Evolutionary conservation across 2,888 invertebrate species (phyloP), one percentile per base, ranked within the genome.

Genomic region (Ernsta delagoae): DNA sequence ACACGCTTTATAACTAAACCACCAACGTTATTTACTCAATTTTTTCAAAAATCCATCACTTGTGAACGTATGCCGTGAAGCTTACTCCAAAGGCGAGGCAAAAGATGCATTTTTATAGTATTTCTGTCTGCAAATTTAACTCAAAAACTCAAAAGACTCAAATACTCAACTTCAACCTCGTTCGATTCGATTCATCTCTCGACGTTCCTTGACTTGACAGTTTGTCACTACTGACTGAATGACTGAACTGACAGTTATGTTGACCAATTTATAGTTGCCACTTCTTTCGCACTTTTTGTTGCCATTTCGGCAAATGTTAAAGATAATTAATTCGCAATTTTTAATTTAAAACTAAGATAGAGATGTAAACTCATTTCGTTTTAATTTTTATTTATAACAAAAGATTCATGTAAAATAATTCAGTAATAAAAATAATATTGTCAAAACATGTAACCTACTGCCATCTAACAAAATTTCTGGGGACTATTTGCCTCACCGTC

Each of bases 401-500:
- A 56, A 36, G 1, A n/a, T 0, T 39, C 1, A n/a, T 36, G 11
- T 31, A n/a, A 31, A 54, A 54, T 54, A 11, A 76, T 78, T 75
- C 74, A 56, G 65, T 60, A 34, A 70, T 73, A 73, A 74, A 76
- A 73, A 41, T 4, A 54, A 45, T 39, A 59, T 67, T 53, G 57
- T 24, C 50, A 45, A 4, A n/a, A 56, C 4, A 34, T 12, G n/a
- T 5, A 0, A 1, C 11, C 9, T 62, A 76, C 73, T 71, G 84
- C 71, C 85, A 85, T 83, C 89, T 88, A 73, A 71, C 36, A 0
- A 0, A 1, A 0, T 0, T 0, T 5, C 0, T 0, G 0, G 4
- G 34, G 74, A 80, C 71, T 63, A 75, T 11, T 43, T 83, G 80
- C 70, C 83, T 84, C 81, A 84, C 78, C 82, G 77, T 83, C 82